phyloP scores from a whole-genome alignment of 2,888 invertebrate species.

The Hydrotaea cyrtoneurina region DNA sequence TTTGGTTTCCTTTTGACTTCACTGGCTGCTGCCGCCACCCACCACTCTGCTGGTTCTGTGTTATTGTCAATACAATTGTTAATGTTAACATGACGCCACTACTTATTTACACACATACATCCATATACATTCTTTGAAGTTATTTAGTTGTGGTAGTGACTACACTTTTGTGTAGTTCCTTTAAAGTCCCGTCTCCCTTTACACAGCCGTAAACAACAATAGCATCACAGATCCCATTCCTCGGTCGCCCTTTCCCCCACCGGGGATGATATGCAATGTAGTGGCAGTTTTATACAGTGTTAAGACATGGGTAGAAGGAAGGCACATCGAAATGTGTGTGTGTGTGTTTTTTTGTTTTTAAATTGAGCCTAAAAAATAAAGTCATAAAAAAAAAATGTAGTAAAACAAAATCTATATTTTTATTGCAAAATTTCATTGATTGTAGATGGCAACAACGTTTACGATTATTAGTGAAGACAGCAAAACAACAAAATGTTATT shows the following conservation, averaged over 20 bases:
- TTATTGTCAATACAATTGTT: conserved; percentile 50
- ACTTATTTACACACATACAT: conserved; percentile 18
- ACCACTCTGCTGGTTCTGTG: too few species aligned
- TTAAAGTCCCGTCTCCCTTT: not conserved
- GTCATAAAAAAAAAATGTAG: conserved; percentile 55
- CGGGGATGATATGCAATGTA: conserved; percentile 53
- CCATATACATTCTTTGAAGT: conserved; percentile 37
- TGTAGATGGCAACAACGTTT: not conserved
- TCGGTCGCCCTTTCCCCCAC: not conserved
- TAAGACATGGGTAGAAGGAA: not conserved
- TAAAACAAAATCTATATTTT: conserved; percentile 45
- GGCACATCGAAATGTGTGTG: not conserved
- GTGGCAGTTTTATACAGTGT: conserved; percentile 38
- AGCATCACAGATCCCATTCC: not conserved
- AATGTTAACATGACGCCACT: conserved; percentile 62
- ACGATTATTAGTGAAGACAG: not conserved
- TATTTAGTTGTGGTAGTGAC: conserved; percentile 37
- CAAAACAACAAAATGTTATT: not conserved
- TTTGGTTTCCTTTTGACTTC: conserved; percentile 12
- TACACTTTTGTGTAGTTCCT: not conserved
- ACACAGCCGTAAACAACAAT: not conserved
- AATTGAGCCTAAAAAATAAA: conserved; percentile 36
- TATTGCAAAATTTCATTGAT: conserved; percentile 50
- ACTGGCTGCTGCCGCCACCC: too few species aligned
- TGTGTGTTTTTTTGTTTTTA: not conserved